Conservation (phyloP, 2,797 vertebrate genomes). For the Acipenser transmontanus region DNA sequence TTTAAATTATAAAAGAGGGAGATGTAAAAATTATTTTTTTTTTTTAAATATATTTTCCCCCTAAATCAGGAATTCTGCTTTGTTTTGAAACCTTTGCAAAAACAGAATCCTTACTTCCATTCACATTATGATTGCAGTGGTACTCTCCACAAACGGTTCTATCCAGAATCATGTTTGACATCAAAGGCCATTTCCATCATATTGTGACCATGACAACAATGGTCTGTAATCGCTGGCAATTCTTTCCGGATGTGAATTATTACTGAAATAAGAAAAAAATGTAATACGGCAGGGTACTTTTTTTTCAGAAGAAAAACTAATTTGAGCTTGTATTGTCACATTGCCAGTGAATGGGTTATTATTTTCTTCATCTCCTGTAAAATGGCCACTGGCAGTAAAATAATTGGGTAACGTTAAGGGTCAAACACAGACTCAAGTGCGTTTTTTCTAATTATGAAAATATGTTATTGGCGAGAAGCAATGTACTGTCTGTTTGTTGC, state of each 20-base stretch:
- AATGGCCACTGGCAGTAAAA: constrained; percentile 45
- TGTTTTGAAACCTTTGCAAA: too few species aligned
- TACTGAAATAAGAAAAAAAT: constrained; percentile 36
- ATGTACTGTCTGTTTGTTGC: background rate
- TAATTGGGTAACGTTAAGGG: constrained; percentile 47
- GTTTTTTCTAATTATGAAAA: constrained; percentile 1
- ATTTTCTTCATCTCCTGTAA: constrained; percentile 24
- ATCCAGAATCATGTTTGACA: too few species aligned
- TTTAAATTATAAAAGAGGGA: too few species aligned
- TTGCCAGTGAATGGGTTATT: constrained; percentile 47
- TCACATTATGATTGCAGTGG: too few species aligned
- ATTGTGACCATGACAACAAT: too few species aligned
- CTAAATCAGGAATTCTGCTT: too few species aligned
- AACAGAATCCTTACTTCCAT: too few species aligned
- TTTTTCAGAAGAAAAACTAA: constrained; percentile 42
- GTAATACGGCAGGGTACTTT: background rate
- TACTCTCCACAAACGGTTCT: too few species aligned
- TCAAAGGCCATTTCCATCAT: too few species aligned
- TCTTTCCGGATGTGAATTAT: constrained; percentile 29
- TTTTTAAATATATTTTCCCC: too few species aligned
- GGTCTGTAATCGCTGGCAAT: constrained; percentile 26
- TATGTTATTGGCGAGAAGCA: background rate
- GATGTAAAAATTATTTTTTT: too few species aligned
- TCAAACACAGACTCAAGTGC: constrained; percentile 14
- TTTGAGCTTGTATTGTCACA: constrained; percentile 49